Evolutionary conservation across 1,140 invertebrate genomes (phyloP), one percentile per base, ranked within the genome.

Genomic region (Nilaparvata lugens): DNA sequence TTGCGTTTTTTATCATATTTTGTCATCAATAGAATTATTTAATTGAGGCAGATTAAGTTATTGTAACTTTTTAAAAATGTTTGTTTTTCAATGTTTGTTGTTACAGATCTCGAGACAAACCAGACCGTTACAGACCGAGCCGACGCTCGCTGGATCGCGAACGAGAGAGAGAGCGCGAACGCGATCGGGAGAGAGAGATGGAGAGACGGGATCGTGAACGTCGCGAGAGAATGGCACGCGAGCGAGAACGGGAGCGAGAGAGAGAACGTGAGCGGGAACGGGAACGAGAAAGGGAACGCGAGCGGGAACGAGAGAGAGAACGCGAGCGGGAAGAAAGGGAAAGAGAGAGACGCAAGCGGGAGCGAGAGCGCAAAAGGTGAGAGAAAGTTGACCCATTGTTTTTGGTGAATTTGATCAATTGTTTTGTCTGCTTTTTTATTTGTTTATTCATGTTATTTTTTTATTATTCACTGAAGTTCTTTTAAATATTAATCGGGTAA

Each of bases 331-430:
- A 62, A 62, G 71, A 72, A 72, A 48, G 62, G 70, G 28, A 62
- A 71, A 56, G 72, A 73, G 65, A 73, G 70, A 74, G 72, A 68
- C 62, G 56, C 25, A 25, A 58, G 52, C 24, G 60, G 59, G 42
- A 52, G 38, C 28, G 45, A 9, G 18, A 58, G 24, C 14, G 53
- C 38, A 52, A 56, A 58, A 53, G 31, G 53, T 63, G 75, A 71
- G 35, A 78, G 78, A 14, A 67, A 71, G 14, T 35, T 35, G 31
- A 35, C n/a, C n/a, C n/a, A n/a, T n/a, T n/a, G n/a, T n/a, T n/a
- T n/a, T n/a, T n/a, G n/a, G n/a, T n/a, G n/a, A n/a, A n/a, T n/a
- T n/a, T n/a, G n/a, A n/a, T n/a, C n/a, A n/a, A n/a, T n/a, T n/a
- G n/a, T n/a, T n/a, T n/a, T n/a, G n/a, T n/a, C n/a, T n/a, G n/a